A percentile compares a stretch with the other conserved stretches of the same genome.
Conservation (phyloP, 2,113 vertebrate species). For the Hippocampus guttulatus region DNA sequence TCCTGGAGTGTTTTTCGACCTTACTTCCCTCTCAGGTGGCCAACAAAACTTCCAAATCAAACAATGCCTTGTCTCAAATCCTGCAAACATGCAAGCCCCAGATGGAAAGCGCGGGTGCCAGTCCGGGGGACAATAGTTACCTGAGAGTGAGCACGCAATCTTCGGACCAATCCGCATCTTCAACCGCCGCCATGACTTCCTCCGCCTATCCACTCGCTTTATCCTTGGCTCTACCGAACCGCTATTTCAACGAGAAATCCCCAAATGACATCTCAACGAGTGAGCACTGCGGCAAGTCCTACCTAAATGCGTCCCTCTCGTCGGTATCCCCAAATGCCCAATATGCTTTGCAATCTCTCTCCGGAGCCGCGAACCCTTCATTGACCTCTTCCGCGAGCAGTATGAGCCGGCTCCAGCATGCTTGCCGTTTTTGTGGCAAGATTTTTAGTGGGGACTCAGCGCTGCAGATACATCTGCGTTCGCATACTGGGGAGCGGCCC, state of each 20-base stretch:
- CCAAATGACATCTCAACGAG: slow-evolving; percentile 58
- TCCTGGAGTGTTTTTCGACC: slow-evolving; percentile 70
- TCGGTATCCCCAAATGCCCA: slow-evolving; percentile 54
- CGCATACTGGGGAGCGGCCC: slow-evolving; percentile 87
- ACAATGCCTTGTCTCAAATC: slow-evolving; percentile 63
- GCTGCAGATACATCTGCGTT: slow-evolving; percentile 88
- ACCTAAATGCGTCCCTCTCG: slow-evolving; percentile 56
- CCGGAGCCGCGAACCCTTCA: slow-evolving; percentile 43
- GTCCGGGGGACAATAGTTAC: slow-evolving; percentile 41
- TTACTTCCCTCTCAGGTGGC: slow-evolving; percentile 60
- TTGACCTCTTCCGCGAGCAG: slow-evolving; percentile 39
- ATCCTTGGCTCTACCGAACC: slow-evolving; percentile 65
- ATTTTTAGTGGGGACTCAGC: slow-evolving; percentile 87
- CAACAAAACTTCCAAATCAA: slow-evolving; percentile 57
- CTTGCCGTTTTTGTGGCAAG: slow-evolving; percentile 87
- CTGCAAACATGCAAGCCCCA: slow-evolving; percentile 68
- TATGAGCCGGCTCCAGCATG: slow-evolving; percentile 70
- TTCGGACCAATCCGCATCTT: slow-evolving; percentile 49
- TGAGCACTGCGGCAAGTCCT: slow-evolving; percentile 55
- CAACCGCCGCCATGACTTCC: slow-evolving; percentile 52
- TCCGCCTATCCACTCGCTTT: slow-evolving; percentile 63
- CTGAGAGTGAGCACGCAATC: slow-evolving; percentile 42
- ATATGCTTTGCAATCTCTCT: slow-evolving; percentile 47
- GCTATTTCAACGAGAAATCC: slow-evolving; percentile 76
- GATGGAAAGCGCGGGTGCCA: slow-evolving; percentile 43